Percentiles rank a stretch among this genome's conserved stretches.
phyloP scores from a whole-genome alignment of 64 coral and sea anemone species.

The Astreopora myriophthalma region DNA sequence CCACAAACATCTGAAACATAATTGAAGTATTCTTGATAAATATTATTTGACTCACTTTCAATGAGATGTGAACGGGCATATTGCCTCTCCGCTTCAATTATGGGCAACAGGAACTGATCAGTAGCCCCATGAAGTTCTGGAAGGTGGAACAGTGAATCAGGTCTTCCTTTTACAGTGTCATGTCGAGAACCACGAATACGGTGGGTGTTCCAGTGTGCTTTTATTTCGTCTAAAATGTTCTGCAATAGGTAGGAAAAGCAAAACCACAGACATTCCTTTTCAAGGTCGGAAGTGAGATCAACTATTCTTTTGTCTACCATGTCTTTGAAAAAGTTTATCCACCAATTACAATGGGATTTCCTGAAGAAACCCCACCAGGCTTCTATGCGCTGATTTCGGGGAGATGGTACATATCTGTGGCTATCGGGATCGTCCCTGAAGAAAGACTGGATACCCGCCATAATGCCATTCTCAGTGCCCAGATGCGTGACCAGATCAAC shows the following conservation, averaged over 20 bases:
- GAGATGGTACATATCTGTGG: slow-evolving; percentile 5
- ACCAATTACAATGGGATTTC: background rate
- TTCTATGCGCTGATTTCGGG: background rate
- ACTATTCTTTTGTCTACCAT: background rate
- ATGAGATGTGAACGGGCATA: background rate
- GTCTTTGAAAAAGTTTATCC: background rate
- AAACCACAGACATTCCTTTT: background rate
- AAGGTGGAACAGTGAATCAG: background rate
- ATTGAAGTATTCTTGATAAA: background rate
- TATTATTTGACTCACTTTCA: background rate
- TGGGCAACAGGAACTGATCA: background rate
- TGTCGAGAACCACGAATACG: background rate
- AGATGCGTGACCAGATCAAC: background rate
- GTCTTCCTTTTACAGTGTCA: background rate
- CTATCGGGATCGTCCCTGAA: background rate
- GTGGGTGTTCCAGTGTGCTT: background rate
- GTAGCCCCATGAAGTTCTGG: slow-evolving; percentile 1
- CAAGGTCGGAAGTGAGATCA: background rate
- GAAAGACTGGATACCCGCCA: background rate
- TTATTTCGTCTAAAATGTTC: background rate
- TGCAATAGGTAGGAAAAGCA: background rate
- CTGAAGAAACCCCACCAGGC: slow-evolving; percentile 32
- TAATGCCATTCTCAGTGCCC: background rate
- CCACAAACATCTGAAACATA: background rate
- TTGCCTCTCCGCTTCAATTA: background rate